These are phyloP conservation scores for Emydocephalus ijimae DNA, from an alignment of 2,113 vertebrate genomes.

Conservation along the genomic window DNA sequence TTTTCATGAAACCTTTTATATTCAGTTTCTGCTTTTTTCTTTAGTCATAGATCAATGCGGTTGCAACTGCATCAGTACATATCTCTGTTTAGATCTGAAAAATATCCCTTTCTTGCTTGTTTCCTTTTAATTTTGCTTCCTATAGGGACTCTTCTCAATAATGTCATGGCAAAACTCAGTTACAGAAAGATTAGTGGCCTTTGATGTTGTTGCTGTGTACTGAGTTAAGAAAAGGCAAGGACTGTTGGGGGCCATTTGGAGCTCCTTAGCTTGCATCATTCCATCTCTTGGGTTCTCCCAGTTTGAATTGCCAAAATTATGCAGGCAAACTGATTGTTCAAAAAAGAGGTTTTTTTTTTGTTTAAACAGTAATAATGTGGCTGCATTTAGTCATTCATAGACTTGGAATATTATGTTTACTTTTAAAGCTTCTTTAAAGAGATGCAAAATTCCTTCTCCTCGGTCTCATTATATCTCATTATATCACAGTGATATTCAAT, in stretches of 20 bases:
- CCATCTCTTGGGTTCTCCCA: neutral
- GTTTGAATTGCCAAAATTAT: neutral
- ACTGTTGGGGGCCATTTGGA: neutral
- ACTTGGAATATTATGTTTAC: neutral
- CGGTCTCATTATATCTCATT: neutral
- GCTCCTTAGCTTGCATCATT: neutral
- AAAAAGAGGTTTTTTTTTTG: neutral
- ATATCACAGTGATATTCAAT: neutral
- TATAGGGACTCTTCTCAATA: neutral
- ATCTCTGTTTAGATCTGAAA: conserved; percentile 2
- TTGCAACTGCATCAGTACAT: conserved; percentile 25
- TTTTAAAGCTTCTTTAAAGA: neutral
- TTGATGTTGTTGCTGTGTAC: neutral
- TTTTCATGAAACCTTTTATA: conserved; percentile 29
- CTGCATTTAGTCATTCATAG: neutral
- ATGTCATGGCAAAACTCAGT: neutral
- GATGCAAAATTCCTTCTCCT: neutral
- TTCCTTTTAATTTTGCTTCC: conserved; percentile 18
- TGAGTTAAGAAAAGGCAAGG: neutral
- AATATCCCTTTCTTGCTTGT: neutral
- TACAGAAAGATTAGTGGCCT: neutral
- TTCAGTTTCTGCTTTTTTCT: conserved; percentile 17
- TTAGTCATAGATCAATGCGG: neutral
- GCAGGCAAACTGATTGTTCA: neutral
- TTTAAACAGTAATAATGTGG: neutral